These are phyloP conservation scores for Anguilla japonica DNA, from an alignment of 2,113 vertebrate genomes.

Conservation along the genomic window DNA sequence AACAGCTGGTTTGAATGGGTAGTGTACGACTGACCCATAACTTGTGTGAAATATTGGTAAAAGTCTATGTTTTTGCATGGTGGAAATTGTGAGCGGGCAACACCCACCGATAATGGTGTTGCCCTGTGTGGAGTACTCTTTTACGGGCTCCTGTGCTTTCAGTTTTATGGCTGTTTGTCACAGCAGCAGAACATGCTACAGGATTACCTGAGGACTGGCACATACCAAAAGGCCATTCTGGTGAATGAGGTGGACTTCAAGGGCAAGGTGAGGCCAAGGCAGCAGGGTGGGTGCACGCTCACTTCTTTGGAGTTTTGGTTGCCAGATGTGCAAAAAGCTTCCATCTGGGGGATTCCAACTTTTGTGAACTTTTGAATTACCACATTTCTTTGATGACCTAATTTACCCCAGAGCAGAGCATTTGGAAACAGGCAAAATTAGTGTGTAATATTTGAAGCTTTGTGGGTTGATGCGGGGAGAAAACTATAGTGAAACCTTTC, in stretches of 20 bases:
- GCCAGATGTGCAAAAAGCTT: neutral
- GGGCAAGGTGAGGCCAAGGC: slow-evolving; percentile 68
- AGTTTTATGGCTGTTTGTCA: slow-evolving; percentile 75
- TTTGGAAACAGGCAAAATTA: too few relatives aligned
- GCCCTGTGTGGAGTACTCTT: neutral
- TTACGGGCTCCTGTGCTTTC: slow-evolving; percentile 22
- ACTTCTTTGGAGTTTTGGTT: neutral
- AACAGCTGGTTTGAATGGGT: neutral
- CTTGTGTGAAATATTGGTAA: neutral
- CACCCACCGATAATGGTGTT: neutral
- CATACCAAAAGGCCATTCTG: slow-evolving; percentile 75
- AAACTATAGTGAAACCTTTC: too few relatives aligned
- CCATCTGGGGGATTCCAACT: too few relatives aligned
- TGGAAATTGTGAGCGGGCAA: neutral
- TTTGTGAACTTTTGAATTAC: too few relatives aligned
- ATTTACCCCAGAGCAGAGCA: too few relatives aligned
- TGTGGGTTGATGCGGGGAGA: too few relatives aligned
- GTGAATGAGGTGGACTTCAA: slow-evolving; percentile 76
- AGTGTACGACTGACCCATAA: neutral
- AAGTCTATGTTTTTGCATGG: neutral
- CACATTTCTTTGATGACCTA: neutral
- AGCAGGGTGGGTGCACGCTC: too few relatives aligned
- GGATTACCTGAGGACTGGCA: slow-evolving; percentile 74
- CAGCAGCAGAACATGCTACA: slow-evolving; percentile 78
- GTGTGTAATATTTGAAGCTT: too few relatives aligned